Percentiles rank a stretch among this genome's conserved stretches.
phyloP scores from a whole-genome alignment of 2,797 vertebrate species.

The Spinus pinus region DNA sequence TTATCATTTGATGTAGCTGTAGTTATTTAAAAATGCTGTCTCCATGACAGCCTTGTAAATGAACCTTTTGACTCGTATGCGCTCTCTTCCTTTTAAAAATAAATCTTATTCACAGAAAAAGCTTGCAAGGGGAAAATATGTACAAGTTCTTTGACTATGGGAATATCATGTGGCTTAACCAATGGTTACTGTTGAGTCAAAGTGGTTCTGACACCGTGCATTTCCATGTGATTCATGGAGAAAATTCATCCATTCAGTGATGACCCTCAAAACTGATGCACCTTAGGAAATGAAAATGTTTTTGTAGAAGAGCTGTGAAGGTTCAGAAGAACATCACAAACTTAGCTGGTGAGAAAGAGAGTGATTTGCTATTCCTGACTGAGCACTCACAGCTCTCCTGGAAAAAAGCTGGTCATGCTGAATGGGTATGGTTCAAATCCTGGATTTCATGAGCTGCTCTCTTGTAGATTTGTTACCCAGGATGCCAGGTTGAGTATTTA shows the following conservation, averaged over 20 bases:
- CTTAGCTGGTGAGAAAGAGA: background rate
- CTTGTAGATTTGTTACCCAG: background rate
- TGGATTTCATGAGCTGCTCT: background rate
- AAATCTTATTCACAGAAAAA: constrained; percentile 72
- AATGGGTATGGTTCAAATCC: background rate
- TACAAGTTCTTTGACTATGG: constrained; percentile 17
- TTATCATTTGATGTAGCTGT: constrained; percentile 66
- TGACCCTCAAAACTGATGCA: background rate
- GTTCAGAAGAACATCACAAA: background rate
- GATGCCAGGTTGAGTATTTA: background rate
- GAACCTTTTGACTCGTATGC: constrained; percentile 59
- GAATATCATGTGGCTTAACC: background rate
- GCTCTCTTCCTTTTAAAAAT: constrained; percentile 62
- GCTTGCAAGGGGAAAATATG: constrained; percentile 64
- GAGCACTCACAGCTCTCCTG: background rate
- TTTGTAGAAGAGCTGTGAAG: background rate
- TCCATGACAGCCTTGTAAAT: constrained; percentile 61
- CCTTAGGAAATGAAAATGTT: background rate
- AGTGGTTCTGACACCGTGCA: background rate
- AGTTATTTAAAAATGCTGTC: constrained; percentile 68
- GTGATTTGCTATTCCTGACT: background rate
- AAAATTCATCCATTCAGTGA: background rate
- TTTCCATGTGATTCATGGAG: background rate
- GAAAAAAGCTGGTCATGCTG: background rate
- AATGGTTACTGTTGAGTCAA: background rate